Percentiles rank a stretch among this genome's conserved stretches.
Evolutionary conservation across 2,888 invertebrate species (phyloP).

Genomic region (Idaea aversata): DNA sequence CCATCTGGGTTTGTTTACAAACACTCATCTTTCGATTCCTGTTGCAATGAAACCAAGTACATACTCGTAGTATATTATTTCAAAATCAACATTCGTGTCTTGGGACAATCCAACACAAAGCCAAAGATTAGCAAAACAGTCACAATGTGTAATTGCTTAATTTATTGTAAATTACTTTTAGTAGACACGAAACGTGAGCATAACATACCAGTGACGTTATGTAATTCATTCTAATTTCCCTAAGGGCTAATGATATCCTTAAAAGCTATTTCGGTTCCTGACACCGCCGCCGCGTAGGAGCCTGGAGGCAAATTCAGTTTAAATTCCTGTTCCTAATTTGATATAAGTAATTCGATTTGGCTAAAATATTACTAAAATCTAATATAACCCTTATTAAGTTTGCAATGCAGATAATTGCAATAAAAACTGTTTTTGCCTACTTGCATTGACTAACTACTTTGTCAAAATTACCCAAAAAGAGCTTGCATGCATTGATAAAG

Average conservation of each 20-base stretch:
- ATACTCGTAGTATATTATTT: slow-evolving; percentile 11
- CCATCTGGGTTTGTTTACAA: slow-evolving; percentile 58
- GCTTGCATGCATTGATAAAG: not conserved
- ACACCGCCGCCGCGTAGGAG: slow-evolving; percentile 36
- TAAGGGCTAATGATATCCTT: slow-evolving; percentile 62
- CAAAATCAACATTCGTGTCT: slow-evolving; percentile 7
- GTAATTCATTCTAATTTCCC: slow-evolving; percentile 73
- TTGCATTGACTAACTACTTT: too few species aligned
- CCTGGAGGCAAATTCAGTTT: slow-evolving; percentile 36
- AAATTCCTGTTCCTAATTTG: slow-evolving; percentile 22
- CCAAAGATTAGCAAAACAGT: slow-evolving; percentile 3
- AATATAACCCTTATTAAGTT: slow-evolving; percentile 1
- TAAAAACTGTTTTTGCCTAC: too few species aligned
- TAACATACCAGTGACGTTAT: slow-evolving; percentile 39
- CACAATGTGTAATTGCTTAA: slow-evolving; percentile 4
- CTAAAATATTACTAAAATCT: slow-evolving; percentile 20
- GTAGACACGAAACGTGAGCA: slow-evolving; percentile 23
- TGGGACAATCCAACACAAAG: slow-evolving; percentile 4
- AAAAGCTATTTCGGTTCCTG: slow-evolving; percentile 58
- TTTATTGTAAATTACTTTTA: slow-evolving; percentile 10
- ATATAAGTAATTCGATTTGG: slow-evolving; percentile 28
- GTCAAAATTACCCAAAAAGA: slow-evolving; percentile 14
- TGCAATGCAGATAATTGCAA: too few species aligned
- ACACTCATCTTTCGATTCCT: slow-evolving; percentile 31
- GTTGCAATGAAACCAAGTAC: slow-evolving; percentile 14